These are phyloP conservation scores for Drosophila azteca DNA, from an alignment of 1,140 invertebrate genomes.

Conservation along the genomic window DNA sequence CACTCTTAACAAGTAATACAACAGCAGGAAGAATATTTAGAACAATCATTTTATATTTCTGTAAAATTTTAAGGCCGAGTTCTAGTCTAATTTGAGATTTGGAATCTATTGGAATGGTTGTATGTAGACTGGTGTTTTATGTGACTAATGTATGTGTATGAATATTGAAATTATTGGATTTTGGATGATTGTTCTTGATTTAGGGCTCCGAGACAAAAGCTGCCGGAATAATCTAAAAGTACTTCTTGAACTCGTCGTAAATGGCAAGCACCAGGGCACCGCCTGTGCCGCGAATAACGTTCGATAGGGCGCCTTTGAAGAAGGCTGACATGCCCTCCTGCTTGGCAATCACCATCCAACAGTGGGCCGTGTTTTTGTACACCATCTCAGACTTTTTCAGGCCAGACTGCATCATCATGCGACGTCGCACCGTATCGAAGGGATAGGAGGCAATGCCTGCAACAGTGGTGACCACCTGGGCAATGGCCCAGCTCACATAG, in stretches of 20 bases:
- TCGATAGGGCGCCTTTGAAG: constrained; percentile 93
- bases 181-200: not conserved
- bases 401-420: constrained; percentile 97
- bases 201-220: not conserved
- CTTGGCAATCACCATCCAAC: constrained; percentile 90
- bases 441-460: constrained; percentile 96
- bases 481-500: constrained; percentile 76
- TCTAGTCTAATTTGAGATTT: too few relatives aligned
- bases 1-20: too few relatives aligned
- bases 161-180: too few relatives aligned
- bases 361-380: constrained; percentile 91
- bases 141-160: too few relatives aligned
- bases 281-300: constrained; percentile 90
- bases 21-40: too few relatives aligned
- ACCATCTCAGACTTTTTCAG: constrained; percentile 88
- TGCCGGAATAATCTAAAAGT: constrained; percentile 33
- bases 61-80: too few relatives aligned
- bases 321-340: constrained; percentile 89
- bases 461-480: constrained; percentile 91
- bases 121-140: too few relatives aligned
- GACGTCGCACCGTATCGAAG: constrained; percentile 95
- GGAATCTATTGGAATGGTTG: too few relatives aligned
- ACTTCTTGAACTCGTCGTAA: constrained; percentile 90
- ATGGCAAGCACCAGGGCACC: constrained; percentile 91
- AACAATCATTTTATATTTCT: too few relatives aligned